phyloP scores from a whole-genome alignment of 2,797 vertebrate genomes.

The Acridotheres tristis region DNA sequence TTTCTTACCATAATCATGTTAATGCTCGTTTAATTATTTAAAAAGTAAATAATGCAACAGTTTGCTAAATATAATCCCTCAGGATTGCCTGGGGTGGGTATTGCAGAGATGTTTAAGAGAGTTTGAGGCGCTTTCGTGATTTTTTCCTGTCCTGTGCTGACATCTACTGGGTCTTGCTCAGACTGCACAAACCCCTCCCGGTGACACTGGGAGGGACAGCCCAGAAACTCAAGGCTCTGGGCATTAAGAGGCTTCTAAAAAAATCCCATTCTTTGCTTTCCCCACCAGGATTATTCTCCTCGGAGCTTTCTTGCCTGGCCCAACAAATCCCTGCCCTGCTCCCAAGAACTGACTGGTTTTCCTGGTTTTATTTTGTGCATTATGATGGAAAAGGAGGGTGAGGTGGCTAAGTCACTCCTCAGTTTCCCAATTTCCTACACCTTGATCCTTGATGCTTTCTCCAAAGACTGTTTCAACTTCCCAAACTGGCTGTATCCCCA shows the following conservation, averaged over 20 bases:
- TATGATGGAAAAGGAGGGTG: neutral
- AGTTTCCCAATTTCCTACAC: neutral
- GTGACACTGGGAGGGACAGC: rapidly evolving
- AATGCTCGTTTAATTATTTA: neutral
- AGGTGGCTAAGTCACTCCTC: neutral
- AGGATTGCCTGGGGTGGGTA: neutral
- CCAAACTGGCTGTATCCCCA: neutral
- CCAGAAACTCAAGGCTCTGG: neutral
- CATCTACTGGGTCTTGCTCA: constrained; percentile 35
- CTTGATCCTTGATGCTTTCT: neutral
- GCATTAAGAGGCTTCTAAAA: neutral
- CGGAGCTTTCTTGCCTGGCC: too few relatives aligned
- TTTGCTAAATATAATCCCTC: neutral
- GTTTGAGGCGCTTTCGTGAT: neutral
- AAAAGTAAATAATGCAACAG: neutral
- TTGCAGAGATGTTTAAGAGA: neutral
- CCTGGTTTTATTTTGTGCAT: neutral
- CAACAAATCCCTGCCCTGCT: neutral
- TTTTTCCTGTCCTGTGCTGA: constrained; percentile 15
- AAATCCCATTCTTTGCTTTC: neutral
- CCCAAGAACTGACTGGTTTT: neutral
- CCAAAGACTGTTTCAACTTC: neutral
- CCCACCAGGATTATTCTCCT: neutral
- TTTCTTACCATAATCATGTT: neutral
- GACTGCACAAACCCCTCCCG: neutral